Base-by-base conservation (phyloP, 2,797 vertebrate species). In the Megaceryle alcyon region DNA sequence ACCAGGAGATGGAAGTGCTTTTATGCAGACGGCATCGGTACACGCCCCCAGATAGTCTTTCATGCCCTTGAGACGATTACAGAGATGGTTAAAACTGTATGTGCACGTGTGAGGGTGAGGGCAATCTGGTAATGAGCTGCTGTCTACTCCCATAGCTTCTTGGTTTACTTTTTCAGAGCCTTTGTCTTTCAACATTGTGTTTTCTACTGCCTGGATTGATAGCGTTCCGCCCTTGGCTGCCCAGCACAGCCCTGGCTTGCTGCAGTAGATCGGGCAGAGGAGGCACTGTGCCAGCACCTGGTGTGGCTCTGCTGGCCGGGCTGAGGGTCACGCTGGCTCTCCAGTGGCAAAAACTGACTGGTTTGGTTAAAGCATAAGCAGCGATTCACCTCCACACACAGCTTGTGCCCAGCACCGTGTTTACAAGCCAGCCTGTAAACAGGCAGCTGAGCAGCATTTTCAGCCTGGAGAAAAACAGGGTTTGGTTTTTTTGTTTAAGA, bases 191-290 rank as follows among this genome's bases (percentile, higher is more conserved):
- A 59, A 31, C 26, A 3, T 9, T 20, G 37, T 35, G 29, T 71
- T 80, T 78, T 56, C 44, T 43, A 3, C 14, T 20, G 61, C 66
- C 19, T 0, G 0, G 26, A 4, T 65, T 23, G 10, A 23, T 31
- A 17, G 12, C 1, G 2, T 66, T 54, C 81, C 73, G 64, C 35
- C 78, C 44, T 46, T 57, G 64, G 60, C 31, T 43, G 60, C 9
- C 23, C 2, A 4, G 37, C 39, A 23, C 41, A 54, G 59, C 66
- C 56, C 70, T 3, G 13, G 41, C 3, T 1, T 2, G 2, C n/a
- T 41, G 23, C 28, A 51, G 39, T 19, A 2, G 3, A 8, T 5
- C 0, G 8, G 26, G 60, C 22, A 59, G 22, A 11, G 25, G 12
- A 17, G 72, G 61, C 33, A 83, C 51, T 2, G 2, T 2, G 2